A percentile compares a stretch with the other conserved stretches of the same genome.
Evolutionary conservation across 1,140 invertebrate genomes (phyloP).

Genomic region (Drosophila melanogaster): DNA sequence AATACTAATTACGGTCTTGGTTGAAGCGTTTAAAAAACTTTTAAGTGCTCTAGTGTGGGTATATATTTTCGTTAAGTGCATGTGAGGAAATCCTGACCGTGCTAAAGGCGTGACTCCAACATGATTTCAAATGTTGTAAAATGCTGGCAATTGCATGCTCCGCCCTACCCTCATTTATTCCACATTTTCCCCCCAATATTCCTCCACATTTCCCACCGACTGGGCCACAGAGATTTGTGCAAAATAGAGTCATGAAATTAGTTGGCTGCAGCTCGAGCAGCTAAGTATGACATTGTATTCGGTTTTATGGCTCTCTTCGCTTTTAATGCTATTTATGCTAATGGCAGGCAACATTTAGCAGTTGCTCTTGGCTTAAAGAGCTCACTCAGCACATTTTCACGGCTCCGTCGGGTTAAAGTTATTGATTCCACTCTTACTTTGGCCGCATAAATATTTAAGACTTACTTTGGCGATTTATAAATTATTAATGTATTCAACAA

Average conservation of each 20-base stretch:
- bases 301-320: slow-evolving; percentile 45
- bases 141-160: slow-evolving; percentile 41
- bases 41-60: no score
- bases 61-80: slow-evolving; percentile 17
- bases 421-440: slow-evolving; percentile 28
- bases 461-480: slow-evolving; percentile 23
- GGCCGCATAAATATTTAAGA: slow-evolving; percentile 31
- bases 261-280: slow-evolving; percentile 50
- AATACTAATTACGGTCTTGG: no score
- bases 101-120: slow-evolving; percentile 25
- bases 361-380: slow-evolving; percentile 34
- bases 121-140: slow-evolving; percentile 62
- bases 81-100: slow-evolving; percentile 18
- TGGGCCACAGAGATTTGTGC: slow-evolving; percentile 53
- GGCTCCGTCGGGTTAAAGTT: slow-evolving; percentile 7
- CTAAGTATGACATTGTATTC: slow-evolving; percentile 55
- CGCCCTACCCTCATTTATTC: neutral
- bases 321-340: slow-evolving; percentile 55
- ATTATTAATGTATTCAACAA: slow-evolving; percentile 23
- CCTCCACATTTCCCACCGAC: neutral
- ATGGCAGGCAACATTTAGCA: slow-evolving; percentile 49
- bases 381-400: slow-evolving; percentile 17
- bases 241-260: slow-evolving; percentile 76
- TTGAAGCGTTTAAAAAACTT: no score
- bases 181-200: neutral